Percentiles rank a stretch among this genome's conserved stretches.
phyloP scores from a whole-genome alignment of 2,888 invertebrate genomes.

The Dorcus parallelipipedus region DNA sequence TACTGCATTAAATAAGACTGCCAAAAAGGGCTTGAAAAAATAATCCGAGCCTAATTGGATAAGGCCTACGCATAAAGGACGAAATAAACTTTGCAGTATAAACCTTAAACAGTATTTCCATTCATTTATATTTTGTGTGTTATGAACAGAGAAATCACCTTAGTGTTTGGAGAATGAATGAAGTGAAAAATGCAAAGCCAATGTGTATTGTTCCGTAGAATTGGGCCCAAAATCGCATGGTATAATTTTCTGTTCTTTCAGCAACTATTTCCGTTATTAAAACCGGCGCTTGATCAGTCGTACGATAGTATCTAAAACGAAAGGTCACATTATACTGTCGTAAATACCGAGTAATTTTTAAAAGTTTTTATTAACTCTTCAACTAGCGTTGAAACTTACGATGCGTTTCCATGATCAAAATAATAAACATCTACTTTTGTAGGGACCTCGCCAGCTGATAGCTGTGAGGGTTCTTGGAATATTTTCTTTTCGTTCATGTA shows the following conservation, averaged over 20 bases:
- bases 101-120: conserved; percentile 44
- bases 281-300: conserved; percentile 62
- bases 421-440: conserved; percentile 62
- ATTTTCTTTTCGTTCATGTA: background rate
- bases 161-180: conserved; percentile 59
- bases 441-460: background rate
- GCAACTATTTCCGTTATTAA: conserved; percentile 56
- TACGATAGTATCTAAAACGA: conserved; percentile 54
- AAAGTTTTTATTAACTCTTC: background rate
- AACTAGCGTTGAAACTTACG: conserved; percentile 42
- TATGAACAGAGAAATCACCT: conserved; percentile 38
- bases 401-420: conserved; percentile 65
- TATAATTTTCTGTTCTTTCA: conserved; percentile 57
- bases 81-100: conserved; percentile 55
- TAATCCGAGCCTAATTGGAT: conserved; percentile 65
- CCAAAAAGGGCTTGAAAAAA: conserved; percentile 62
- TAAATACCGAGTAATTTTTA: background rate
- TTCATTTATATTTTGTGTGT: background rate
- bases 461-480: background rate
- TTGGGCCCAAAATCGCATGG: conserved; percentile 66
- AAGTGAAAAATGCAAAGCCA: conserved; percentile 57
- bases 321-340: conserved; percentile 27
- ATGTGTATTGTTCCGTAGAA: conserved; percentile 63
- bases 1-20: conserved; percentile 61
- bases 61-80: conserved; percentile 59